These are phyloP conservation scores for Siniperca chuatsi DNA, from an alignment of 2,113 vertebrate species.

Conservation along the genomic window DNA sequence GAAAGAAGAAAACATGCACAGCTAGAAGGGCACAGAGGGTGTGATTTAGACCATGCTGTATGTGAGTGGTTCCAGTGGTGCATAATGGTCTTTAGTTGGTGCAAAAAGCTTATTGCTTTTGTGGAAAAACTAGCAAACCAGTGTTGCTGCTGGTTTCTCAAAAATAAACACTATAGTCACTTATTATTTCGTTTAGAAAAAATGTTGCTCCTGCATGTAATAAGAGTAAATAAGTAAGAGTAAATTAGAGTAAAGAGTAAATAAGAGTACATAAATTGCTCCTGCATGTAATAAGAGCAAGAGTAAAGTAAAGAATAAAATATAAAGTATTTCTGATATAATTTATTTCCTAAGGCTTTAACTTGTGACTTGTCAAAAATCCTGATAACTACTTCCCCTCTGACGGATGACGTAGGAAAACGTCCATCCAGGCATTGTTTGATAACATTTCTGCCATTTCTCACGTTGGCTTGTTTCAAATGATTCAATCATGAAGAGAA, in stretches of 20 bases:
- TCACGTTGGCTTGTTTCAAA: neutral
- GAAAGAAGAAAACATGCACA: slow-evolving; percentile 45
- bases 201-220: neutral
- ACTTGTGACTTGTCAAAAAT: neutral
- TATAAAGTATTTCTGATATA: no score
- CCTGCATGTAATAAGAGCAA: no score
- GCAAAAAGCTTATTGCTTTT: slow-evolving; percentile 15
- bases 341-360: neutral
- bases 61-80: neutral
- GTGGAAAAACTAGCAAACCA: neutral
- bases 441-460: neutral
- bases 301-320: no score
- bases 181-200: neutral
- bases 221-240: no score
- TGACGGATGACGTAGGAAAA: neutral
- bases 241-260: no score
- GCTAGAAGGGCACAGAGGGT: slow-evolving; percentile 21
- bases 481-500: neutral
- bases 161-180: slow-evolving; percentile 20
- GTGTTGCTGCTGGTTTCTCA: neutral
- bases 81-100: neutral
- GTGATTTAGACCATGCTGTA: slow-evolving; percentile 21
- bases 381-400: neutral
- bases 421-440: no score
- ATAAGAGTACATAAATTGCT: no score